A percentile compares a stretch with the other conserved stretches of the same genome.
phyloP scores from a whole-genome alignment of 2,113 vertebrate species.

The Catharus fuscescens region DNA sequence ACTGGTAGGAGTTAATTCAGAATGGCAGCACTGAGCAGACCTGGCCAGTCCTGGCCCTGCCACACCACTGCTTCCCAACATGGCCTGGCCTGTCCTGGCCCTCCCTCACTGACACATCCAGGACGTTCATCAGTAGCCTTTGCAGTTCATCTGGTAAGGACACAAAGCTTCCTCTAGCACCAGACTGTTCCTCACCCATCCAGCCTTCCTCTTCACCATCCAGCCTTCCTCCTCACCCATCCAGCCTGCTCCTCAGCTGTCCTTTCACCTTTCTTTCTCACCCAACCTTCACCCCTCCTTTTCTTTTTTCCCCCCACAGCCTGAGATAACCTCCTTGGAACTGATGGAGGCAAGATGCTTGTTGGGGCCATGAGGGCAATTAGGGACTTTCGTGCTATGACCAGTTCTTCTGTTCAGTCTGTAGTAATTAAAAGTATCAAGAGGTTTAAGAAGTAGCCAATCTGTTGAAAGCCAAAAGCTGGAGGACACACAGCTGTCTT shows the following conservation, averaged over 20 bases:
- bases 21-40: rapidly evolving
- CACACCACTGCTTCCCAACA: rapidly evolving
- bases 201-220: neutral
- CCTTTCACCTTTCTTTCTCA: neutral
- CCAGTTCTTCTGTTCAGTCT: neutral
- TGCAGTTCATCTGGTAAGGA: rapidly evolving
- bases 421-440: neutral
- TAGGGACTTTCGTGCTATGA: neutral
- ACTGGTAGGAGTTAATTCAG: neutral
- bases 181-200: neutral
- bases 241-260: neutral
- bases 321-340: neutral
- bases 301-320: neutral
- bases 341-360: neutral
- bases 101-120: neutral
- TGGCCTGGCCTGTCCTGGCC: neutral
- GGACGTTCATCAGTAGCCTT: rapidly evolving
- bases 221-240: neutral
- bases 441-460: neutral
- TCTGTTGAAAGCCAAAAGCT: neutral
- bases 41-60: rapidly evolving
- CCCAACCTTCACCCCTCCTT: neutral
- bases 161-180: neutral
- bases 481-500: neutral
- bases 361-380: rapidly evolving